phyloP scores from a whole-genome alignment of 1,140 invertebrate genomes.

The Idris sp. region DNA sequence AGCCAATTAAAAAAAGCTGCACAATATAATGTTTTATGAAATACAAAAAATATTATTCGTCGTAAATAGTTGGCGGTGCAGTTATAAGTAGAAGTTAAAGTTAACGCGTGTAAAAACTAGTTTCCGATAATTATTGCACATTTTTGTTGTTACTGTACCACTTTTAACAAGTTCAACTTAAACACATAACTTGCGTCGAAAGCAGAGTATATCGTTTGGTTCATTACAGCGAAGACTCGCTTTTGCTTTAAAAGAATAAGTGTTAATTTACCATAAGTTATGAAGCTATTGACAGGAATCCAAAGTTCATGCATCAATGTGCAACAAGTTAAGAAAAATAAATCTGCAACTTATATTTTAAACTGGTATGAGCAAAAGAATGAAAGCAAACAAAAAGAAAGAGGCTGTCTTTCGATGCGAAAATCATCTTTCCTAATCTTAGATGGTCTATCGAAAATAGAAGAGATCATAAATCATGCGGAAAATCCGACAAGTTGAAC shows the following conservation, averaged over 20 bases:
- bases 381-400: not conserved
- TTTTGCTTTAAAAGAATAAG: constrained; percentile 4
- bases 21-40: constrained; percentile 9
- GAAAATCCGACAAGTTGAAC: too few species aligned
- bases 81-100: constrained; percentile 1
- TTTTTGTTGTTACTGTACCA: constrained; percentile 44
- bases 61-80: constrained; percentile 12
- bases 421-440: not conserved
- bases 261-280: constrained; percentile 14
- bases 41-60: constrained; percentile 26
- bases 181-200: constrained; percentile 21
- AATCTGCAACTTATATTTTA: too few species aligned
- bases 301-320: not conserved
- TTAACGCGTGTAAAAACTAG: constrained; percentile 35
- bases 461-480: too few species aligned
- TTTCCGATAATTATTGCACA: constrained; percentile 45
- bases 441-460: too few species aligned
- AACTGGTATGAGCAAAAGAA: not conserved
- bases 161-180: constrained; percentile 37
- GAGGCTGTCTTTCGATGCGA: not conserved
- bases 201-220: constrained; percentile 14
- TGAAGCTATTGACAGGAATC: not conserved
- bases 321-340: not conserved
- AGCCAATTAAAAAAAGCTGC: not conserved
- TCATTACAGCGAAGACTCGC: not conserved